Base-by-base conservation (phyloP, 1,140 invertebrate genomes). In the Gryon sp. region DNA sequence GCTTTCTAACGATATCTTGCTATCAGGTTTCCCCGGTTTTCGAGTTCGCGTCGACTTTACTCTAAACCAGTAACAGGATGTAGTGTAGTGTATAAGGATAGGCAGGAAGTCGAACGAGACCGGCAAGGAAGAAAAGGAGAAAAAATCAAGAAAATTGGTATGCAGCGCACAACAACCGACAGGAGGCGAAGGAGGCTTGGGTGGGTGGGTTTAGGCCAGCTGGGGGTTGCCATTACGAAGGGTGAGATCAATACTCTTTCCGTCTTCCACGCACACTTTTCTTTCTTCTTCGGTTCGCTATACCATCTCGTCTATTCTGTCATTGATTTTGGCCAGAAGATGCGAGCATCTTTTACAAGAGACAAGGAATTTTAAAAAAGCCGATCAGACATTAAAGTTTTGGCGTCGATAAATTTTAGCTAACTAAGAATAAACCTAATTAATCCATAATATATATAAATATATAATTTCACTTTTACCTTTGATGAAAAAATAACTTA, bases 131-230 rank as follows among this genome's bases (percentile, higher is more conserved):
- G 41, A 22, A 75, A 74, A 30, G 62, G 48, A 70, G 80, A 81
- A 76, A 83, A 83, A 86, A 88, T 88, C 84, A 87, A 88, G 86
- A 83, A 88, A 88, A 88, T 88, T 88, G 87, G 86, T 88, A 88
- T 88, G 86, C 87, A 88, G 87, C 86, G 83, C 87, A 87, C 86
- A 87, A 87, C 86, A 87, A 87, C 80, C 75, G 80, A 38, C 78
- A 82, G 82, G 82, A 78, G 84, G 84, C 74, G 81, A 82, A 82
- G 82, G 68, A 76, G 78, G 78, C 59, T 50, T 73, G 57, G 69
- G 69, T 73, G 59, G 78, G 74, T 77, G 76, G 78, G 78, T 81
- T 87, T 85, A 84, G 84, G 80, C 84, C 79, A 87, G 84, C 84
- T 80, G 82, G 86, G 86, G 87, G 84, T 84, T 85, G 74, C 78